These are phyloP conservation scores for Charina bottae DNA, from an alignment of 2,113 vertebrate species.

Conservation along the genomic window DNA sequence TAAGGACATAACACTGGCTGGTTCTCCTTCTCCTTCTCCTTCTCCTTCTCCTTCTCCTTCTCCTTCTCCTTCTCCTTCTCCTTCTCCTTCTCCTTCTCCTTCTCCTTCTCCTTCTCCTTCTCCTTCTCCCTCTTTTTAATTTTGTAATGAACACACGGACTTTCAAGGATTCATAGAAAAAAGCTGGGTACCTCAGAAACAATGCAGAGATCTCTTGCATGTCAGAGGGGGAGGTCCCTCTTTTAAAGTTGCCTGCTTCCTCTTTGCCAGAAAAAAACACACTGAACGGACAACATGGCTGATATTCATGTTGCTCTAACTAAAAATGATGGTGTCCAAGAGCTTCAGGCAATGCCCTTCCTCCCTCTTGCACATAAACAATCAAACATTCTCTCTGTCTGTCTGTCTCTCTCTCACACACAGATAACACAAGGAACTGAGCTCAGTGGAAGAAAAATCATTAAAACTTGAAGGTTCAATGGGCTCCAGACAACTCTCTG, in stretches of 20 bases:
- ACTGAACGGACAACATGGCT: slow-evolving; percentile 63
- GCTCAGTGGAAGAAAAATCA: slow-evolving; percentile 9
- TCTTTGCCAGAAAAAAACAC: slow-evolving; percentile 57
- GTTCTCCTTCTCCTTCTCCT: slow-evolving; percentile 42
- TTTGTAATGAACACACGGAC: slow-evolving; percentile 60
- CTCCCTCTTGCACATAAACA: slow-evolving; percentile 32
- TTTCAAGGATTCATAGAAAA: slow-evolving; percentile 55
- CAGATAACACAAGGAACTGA: slow-evolving; percentile 9
- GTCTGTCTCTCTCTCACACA: slow-evolving; percentile 22
- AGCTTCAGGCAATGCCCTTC: slow-evolving; percentile 52
- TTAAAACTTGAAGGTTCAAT: slow-evolving; percentile 28
- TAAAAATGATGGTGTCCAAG: slow-evolving; percentile 65
- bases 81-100: slow-evolving; percentile 46
- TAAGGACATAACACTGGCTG: slow-evolving; percentile 60
- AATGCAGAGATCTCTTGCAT: slow-evolving; percentile 67
- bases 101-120: slow-evolving; percentile 61
- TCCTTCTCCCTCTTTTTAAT: slow-evolving; percentile 46
- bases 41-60: slow-evolving; percentile 51
- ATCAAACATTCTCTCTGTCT: not conserved
- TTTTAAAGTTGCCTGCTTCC: slow-evolving; percentile 64
- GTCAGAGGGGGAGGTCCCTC: slow-evolving; percentile 60
- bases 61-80: slow-evolving; percentile 55
- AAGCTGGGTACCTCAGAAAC: slow-evolving; percentile 60
- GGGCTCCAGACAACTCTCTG: slow-evolving; percentile 52
- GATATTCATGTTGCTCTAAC: slow-evolving; percentile 59